A percentile compares a stretch with the other conserved stretches of the same genome.
phyloP scores from a whole-genome alignment of 2,113 vertebrate species.

The Cynocephalus volans region DNA sequence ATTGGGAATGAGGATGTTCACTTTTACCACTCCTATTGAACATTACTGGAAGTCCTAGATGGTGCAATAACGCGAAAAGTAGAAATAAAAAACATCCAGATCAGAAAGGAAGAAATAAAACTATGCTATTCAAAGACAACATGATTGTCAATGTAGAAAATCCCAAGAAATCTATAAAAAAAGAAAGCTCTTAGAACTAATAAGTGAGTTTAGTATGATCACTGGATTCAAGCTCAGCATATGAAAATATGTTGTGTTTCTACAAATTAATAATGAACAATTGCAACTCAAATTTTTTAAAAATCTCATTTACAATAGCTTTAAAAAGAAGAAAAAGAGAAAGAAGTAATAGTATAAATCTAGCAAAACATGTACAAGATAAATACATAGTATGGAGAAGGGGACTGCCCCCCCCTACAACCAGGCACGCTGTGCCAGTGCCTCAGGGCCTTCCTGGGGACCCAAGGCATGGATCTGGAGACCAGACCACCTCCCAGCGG shows the following conservation, averaged over 20 bases:
- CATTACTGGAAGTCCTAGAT: background rate
- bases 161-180: background rate
- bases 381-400: background rate
- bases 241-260: background rate
- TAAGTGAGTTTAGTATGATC: background rate
- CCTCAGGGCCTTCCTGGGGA: too few relatives aligned
- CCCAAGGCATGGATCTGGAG: too few relatives aligned
- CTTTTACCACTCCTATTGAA: background rate
- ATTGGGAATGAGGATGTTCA: background rate
- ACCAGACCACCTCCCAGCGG: too few relatives aligned
- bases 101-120: conserved; percentile 55
- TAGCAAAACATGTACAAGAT: background rate
- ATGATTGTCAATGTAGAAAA: background rate
- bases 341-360: conserved; percentile 2
- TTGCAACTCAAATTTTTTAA: background rate
- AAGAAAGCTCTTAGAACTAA: background rate
- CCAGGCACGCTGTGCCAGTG: too few relatives aligned
- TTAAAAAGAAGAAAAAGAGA: background rate
- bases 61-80: background rate
- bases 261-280: background rate
- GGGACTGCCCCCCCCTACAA: too few relatives aligned
- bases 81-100: conserved; percentile 33
- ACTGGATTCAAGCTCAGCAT: background rate
- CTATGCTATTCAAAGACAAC: background rate
- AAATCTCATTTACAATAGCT: conserved; percentile 16